Evolutionary conservation across 2,113 vertebrate genomes (phyloP), one percentile per base, ranked within the genome.

Genomic region (Mirounga angustirostris): DNA sequence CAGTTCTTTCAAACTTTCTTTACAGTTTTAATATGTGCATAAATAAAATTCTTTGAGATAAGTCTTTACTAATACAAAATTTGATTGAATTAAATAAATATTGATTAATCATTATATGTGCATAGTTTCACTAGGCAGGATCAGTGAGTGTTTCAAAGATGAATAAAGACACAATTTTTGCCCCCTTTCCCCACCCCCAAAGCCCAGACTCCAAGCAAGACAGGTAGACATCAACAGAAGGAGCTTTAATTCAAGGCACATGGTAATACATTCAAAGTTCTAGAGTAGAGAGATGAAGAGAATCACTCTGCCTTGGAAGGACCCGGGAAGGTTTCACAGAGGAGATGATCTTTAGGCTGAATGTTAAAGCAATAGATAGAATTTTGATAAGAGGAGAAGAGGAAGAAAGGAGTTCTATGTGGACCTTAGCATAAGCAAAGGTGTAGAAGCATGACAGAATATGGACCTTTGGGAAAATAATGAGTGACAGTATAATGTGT

Each of bases 61-160:
- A 89, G 50, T 80, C 16, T 94, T 28, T 69, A 26, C 74, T 95
- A 65, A 73, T 90, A 56, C 18, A 65, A 92, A 84, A 85, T 82
- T 83, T 87, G 78, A 87, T 83, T 61, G 71, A 63, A 50, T 96
- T 92, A 50, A 83, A 1, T 89, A 87, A 79, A 40, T 92, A 87
- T 73, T 16, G 80, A 91, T 71, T 71, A 84, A 81, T 93, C n/a
- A 28, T 76, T 50, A 52, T 40, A 18, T 7, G 36, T 36, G 21
- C 15, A 40, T 40, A 85, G 24, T 61, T 96, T 89, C 52, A 18
- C 50, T 33, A 58, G 50, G 18, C 33, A 63, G 90, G 12, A 63
- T 81, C 14, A 84, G 28, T 40, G 46, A 79, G 24, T 13, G 22
- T 76, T 97, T 97, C 40, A 52, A n/a, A 95, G 91, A 46, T 9